A percentile compares a stretch with the other conserved stretches of the same genome.
Evolutionary conservation across 2,113 vertebrate genomes (phyloP).

Genomic region (Rutilus rutilus): DNA sequence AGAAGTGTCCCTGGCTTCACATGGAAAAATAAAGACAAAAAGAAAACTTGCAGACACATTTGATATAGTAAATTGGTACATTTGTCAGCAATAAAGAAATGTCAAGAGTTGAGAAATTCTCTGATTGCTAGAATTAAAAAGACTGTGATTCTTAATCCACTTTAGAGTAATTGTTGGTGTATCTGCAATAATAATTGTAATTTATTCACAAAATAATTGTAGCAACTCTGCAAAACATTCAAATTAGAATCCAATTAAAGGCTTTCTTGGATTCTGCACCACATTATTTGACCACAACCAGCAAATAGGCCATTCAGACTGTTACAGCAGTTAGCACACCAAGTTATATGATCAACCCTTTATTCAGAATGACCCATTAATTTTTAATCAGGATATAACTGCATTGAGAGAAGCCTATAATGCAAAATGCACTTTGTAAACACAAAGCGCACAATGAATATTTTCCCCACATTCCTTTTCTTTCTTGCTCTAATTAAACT

Average conservation of each 20-base stretch:
- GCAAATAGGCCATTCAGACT: background rate
- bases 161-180: background rate
- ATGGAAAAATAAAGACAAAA: conserved; percentile 1
- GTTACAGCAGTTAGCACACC: background rate
- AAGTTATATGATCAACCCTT: background rate
- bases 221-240: background rate
- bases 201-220: background rate
- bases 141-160: background rate
- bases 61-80: background rate
- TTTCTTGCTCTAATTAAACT: background rate
- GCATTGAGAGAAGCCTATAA: background rate
- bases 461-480: background rate
- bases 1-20: conserved; percentile 31
- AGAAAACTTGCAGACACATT: conserved; percentile 11
- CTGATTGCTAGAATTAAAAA: background rate
- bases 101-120: background rate
- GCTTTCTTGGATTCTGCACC: background rate
- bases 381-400: background rate
- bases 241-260: conserved; percentile 27
- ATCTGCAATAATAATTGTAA: background rate
- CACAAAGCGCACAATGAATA: background rate
- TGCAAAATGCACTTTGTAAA: background rate
- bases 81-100: background rate
- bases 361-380: background rate
- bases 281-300: background rate